phyloP scores from a whole-genome alignment of 1,140 invertebrate genomes.

The Odontomachus brunneus region DNA sequence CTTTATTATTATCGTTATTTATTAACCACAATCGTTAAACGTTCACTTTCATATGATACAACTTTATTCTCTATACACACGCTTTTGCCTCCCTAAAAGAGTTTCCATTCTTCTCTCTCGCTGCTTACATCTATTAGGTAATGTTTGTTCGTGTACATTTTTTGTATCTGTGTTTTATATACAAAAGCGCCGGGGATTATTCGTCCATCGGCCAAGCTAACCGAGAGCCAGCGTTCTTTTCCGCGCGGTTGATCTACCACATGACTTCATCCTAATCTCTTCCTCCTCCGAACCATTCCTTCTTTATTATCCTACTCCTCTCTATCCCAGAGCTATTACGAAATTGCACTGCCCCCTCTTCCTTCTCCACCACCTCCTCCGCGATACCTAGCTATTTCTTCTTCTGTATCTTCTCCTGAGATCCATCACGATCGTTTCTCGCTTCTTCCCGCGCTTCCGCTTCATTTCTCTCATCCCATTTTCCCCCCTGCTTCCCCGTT shows the following conservation, averaged over 20 bases:
- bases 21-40: slow-evolving; percentile 79
- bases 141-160: slow-evolving; percentile 60
- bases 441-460: slow-evolving; percentile 35
- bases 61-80: slow-evolving; percentile 79
- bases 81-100: slow-evolving; percentile 53
- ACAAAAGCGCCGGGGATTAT: slow-evolving; percentile 72
- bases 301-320: slow-evolving; percentile 38
- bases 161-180: slow-evolving; percentile 67
- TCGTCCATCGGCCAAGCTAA: slow-evolving; percentile 75
- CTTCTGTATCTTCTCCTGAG: slow-evolving; percentile 62
- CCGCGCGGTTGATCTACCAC: slow-evolving; percentile 67
- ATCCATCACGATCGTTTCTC: slow-evolving; percentile 56
- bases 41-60: slow-evolving; percentile 79
- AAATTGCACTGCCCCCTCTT: slow-evolving; percentile 22
- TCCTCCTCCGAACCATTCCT: slow-evolving; percentile 51
- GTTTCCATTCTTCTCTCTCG: slow-evolving; percentile 41
- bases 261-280: slow-evolving; percentile 56
- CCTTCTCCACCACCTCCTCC: background rate
- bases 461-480: slow-evolving; percentile 26
- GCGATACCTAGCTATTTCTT: slow-evolving; percentile 34
- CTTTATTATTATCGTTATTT: slow-evolving; percentile 81
- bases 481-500: slow-evolving; percentile 20
- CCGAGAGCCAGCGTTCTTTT: slow-evolving; percentile 67
- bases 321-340: slow-evolving; percentile 39
- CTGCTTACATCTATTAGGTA: slow-evolving; percentile 68